These are phyloP conservation scores for Pempheris klunzingeri DNA, from an alignment of 2,797 vertebrate genomes.

Conservation along the genomic window DNA sequence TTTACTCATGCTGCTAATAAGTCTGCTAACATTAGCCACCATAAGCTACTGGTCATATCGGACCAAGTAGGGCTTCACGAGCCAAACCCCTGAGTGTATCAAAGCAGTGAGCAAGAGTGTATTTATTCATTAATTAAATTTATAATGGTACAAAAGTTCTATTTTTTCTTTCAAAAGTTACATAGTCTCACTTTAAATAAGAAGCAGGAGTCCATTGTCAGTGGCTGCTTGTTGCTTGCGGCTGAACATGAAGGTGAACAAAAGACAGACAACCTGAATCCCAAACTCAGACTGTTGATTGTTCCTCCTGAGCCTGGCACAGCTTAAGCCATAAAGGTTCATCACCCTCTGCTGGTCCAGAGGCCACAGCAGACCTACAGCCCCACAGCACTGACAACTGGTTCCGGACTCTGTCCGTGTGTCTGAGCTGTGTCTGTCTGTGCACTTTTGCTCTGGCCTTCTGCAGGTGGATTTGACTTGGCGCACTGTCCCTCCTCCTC, in stretches of 20 bases:
- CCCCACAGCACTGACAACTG: slow-evolving; percentile 41
- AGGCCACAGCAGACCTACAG: slow-evolving; percentile 39
- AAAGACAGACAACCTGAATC: slow-evolving; percentile 31
- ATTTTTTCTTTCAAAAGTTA: neutral
- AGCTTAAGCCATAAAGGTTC: slow-evolving; percentile 40
- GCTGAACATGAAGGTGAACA: slow-evolving; percentile 44
- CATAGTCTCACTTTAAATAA: neutral
- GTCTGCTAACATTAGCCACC: neutral
- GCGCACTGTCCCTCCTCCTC: slow-evolving; percentile 51
- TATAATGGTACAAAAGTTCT: neutral
- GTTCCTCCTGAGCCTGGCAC: slow-evolving; percentile 23
- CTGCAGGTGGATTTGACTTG: slow-evolving; percentile 29
- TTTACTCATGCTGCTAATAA: no score
- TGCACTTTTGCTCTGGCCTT: slow-evolving; percentile 43
- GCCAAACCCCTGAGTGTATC: neutral
- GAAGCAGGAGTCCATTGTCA: neutral
- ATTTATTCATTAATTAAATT: neutral
- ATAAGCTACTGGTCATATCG: neutral
- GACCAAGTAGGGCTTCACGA: neutral
- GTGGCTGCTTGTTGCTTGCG: slow-evolving; percentile 31
- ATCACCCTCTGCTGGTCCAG: slow-evolving; percentile 23
- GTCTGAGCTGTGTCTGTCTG: slow-evolving; percentile 31
- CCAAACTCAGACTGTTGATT: slow-evolving; percentile 31
- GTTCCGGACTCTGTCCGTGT: slow-evolving; percentile 39
- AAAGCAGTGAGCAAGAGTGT: neutral